phyloP scores from a whole-genome alignment of 2,797 vertebrate genomes.

The Oceanodroma leucorhoa region DNA sequence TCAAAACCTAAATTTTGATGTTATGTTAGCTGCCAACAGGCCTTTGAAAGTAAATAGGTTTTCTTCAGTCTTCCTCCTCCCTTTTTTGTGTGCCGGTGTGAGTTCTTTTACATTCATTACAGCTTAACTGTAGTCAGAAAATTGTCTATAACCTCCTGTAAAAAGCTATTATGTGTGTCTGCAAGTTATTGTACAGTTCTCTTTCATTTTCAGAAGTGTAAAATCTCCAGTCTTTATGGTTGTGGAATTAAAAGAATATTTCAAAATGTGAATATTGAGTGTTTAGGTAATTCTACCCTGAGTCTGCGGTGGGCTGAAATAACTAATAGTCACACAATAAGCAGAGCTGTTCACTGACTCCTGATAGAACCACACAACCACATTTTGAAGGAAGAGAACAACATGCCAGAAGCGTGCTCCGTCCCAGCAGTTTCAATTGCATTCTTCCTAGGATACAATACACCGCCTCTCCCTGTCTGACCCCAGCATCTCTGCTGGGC shows the following conservation, averaged over 20 bases:
- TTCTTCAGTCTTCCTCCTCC: background rate
- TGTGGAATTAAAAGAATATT: slow-evolving; percentile 18
- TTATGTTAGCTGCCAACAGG: background rate
- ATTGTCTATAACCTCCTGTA: background rate
- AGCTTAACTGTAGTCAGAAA: background rate
- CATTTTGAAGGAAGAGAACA: background rate
- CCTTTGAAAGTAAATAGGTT: background rate
- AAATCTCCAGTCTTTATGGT: background rate
- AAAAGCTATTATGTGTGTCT: background rate
- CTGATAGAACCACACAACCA: background rate
- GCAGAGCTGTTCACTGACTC: background rate
- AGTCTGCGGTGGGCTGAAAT: background rate
- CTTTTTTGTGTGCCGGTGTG: background rate
- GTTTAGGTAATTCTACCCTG: background rate
- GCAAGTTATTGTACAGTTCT: background rate
- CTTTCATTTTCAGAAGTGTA: background rate
- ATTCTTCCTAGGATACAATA: background rate
- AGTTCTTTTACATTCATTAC: background rate
- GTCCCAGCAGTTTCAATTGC: background rate
- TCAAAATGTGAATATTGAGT: background rate
- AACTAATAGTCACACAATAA: background rate
- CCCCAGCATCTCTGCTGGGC: background rate
- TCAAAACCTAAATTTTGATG: slow-evolving; percentile 9
- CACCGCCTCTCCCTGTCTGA: background rate
- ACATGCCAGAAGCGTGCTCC: background rate